Evolutionary conservation across 2,797 vertebrate genomes (phyloP).

Genomic region (Enteromius paludinosus): DNA sequence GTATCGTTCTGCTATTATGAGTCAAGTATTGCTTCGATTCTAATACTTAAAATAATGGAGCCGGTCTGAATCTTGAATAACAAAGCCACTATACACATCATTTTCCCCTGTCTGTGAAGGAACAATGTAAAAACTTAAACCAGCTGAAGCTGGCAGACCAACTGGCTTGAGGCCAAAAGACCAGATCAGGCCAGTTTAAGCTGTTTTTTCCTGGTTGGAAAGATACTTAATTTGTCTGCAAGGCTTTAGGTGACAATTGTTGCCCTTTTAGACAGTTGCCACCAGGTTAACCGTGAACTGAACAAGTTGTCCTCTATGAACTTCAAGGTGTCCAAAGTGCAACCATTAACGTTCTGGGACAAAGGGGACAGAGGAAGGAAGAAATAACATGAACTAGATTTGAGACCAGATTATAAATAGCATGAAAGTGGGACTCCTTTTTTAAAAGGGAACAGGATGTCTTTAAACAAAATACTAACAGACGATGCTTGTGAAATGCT

Average conservation of each 20-base stretch:
- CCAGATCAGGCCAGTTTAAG: slow-evolving; percentile 3
- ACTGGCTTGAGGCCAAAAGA: neutral
- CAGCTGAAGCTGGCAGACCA: neutral
- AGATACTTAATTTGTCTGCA: neutral
- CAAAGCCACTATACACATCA: neutral
- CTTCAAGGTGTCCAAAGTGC: slow-evolving; percentile 2
- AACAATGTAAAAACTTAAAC: slow-evolving; percentile 30
- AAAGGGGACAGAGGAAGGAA: slow-evolving; percentile 12
- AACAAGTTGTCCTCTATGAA: slow-evolving; percentile 14
- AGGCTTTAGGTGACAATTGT: neutral
- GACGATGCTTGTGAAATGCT: neutral
- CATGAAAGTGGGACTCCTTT: slow-evolving; percentile 36
- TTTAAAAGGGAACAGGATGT: slow-evolving; percentile 9
- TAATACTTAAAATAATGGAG: slow-evolving; percentile 31
- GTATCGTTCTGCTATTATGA: slow-evolving; percentile 60
- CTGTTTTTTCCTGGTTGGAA: neutral
- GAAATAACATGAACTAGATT: slow-evolving; percentile 35
- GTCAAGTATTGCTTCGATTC: slow-evolving; percentile 71
- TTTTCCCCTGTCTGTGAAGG: neutral
- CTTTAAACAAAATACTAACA: slow-evolving; percentile 25
- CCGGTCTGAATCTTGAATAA: slow-evolving; percentile 21
- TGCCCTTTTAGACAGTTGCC: neutral
- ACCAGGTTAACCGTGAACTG: neutral
- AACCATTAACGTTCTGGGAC: slow-evolving; percentile 1
- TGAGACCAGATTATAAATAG: slow-evolving; percentile 41